Evolutionary conservation across 2,888 invertebrate genomes (phyloP).

Genomic region (Scaptomyza reducta): DNA sequence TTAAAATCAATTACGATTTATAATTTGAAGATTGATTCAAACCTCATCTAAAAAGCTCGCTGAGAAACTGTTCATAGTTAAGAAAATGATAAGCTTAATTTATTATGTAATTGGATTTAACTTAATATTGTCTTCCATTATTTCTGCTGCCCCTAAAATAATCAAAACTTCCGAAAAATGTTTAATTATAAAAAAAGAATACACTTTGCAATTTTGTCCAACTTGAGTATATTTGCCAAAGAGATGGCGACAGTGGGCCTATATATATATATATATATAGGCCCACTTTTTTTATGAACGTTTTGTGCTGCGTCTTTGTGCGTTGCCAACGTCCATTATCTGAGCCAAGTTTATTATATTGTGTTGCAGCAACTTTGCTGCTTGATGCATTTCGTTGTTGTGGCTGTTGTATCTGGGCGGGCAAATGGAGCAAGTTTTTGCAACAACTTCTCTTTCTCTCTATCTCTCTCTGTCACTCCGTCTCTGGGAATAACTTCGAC

Average conservation of each 20-base stretch:
- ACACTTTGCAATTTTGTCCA: conserved; percentile 48
- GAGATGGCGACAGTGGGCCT: conserved; percentile 6
- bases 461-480: not conserved
- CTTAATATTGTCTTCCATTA: not conserved
- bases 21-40: no score
- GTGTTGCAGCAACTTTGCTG: conserved; percentile 23
- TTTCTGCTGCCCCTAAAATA: not conserved
- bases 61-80: not conserved
- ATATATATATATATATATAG: conserved; percentile 7
- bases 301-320: conserved; percentile 24
- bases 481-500: conserved; percentile 50
- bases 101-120: not conserved
- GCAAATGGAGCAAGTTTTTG: conserved; percentile 60
- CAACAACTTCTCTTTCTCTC: conserved; percentile 44
- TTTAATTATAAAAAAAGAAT: conserved; percentile 46
- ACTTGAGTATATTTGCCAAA: conserved; percentile 12
- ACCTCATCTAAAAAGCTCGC: no score
- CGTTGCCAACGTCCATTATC: conserved; percentile 52
- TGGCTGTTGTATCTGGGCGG: conserved; percentile 16
- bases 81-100: not conserved
- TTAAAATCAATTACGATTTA: not conserved
- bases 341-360: conserved; percentile 57
- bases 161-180: conserved; percentile 21
- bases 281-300: conserved; percentile 32
- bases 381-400: conserved; percentile 1